These are phyloP conservation scores for Stramonita haemastoma DNA, from an alignment of 2,888 invertebrate species.

Conservation along the genomic window DNA sequence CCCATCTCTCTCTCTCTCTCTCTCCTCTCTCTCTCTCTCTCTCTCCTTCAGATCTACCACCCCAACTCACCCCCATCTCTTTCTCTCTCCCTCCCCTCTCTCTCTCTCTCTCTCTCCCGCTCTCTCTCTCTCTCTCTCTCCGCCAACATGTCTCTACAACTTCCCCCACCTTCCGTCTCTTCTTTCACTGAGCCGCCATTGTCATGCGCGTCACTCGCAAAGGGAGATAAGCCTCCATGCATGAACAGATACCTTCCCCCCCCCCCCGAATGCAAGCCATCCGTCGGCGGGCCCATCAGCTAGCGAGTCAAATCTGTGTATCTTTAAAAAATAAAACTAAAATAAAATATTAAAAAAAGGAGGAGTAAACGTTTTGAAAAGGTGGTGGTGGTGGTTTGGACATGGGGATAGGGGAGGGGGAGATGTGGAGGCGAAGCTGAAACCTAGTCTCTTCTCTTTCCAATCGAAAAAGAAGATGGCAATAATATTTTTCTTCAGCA, in stretches of 20 bases:
- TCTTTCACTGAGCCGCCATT: slow-evolving; percentile 21
- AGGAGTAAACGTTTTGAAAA: background rate
- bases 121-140: background rate
- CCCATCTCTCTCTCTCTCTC: too few relatives aligned
- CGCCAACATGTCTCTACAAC: background rate
- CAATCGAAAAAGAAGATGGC: background rate
- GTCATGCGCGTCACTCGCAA: slow-evolving; percentile 23
- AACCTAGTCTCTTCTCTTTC: background rate
- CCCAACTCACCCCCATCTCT: too few relatives aligned
- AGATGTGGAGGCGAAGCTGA: background rate
- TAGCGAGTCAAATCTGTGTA: background rate
- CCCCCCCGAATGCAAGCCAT: slow-evolving; percentile 36
- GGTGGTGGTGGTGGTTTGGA: background rate
- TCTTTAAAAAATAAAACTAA: too few relatives aligned
- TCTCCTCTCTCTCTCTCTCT: background rate
- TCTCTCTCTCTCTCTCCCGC: background rate
- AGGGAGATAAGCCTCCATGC: slow-evolving; percentile 39
- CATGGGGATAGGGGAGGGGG: too few relatives aligned
- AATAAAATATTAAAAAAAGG: background rate
- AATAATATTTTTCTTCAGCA: slow-evolving; percentile 36
- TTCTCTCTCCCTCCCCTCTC: background rate
- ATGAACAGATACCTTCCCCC: slow-evolving; percentile 33
- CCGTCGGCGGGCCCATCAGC: slow-evolving; percentile 30
- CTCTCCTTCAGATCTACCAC: too few relatives aligned
- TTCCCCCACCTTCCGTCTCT: background rate